phyloP scores from a whole-genome alignment of 2,797 vertebrate genomes.

The Rhodeus uyekii region DNA sequence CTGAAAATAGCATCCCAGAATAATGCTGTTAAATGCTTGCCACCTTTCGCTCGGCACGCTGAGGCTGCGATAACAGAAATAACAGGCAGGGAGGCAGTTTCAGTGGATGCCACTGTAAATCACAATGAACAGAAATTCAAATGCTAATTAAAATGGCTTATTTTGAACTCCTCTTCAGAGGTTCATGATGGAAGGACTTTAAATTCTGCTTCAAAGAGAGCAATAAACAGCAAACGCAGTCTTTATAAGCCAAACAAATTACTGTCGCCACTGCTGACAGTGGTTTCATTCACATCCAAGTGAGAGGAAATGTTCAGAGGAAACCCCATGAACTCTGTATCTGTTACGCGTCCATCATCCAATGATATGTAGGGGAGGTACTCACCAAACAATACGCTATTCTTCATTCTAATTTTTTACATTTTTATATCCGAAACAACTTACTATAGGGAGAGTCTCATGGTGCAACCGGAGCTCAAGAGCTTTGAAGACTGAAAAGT shows the following conservation, averaged over 20 bases:
- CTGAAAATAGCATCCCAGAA: slow-evolving; percentile 38
- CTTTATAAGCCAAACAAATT: slow-evolving; percentile 45
- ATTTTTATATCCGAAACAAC: not conserved
- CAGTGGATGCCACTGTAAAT: slow-evolving; percentile 44
- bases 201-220: slow-evolving; percentile 59
- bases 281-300: slow-evolving; percentile 53
- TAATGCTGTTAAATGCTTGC: slow-evolving; percentile 40
- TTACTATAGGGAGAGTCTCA: not conserved
- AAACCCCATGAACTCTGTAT: slow-evolving; percentile 30
- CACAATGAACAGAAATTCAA: slow-evolving; percentile 53
- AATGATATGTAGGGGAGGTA: slow-evolving; percentile 2
- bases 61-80: slow-evolving; percentile 41
- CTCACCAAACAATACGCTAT: slow-evolving; percentile 15
- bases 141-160: slow-evolving; percentile 61
- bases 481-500: not conserved
- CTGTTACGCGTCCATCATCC: slow-evolving; percentile 13
- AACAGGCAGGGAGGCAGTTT: slow-evolving; percentile 37
- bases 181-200: slow-evolving; percentile 42
- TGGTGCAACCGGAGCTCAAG: slow-evolving; percentile 1
- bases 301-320: slow-evolving; percentile 45
- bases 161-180: slow-evolving; percentile 57
- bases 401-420: not conserved
- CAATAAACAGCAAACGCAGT: slow-evolving; percentile 42
- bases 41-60: not conserved
- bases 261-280: slow-evolving; percentile 45